Conservation (phyloP, 2,888 invertebrate species). For the Cerastis rubricosa region DNA sequence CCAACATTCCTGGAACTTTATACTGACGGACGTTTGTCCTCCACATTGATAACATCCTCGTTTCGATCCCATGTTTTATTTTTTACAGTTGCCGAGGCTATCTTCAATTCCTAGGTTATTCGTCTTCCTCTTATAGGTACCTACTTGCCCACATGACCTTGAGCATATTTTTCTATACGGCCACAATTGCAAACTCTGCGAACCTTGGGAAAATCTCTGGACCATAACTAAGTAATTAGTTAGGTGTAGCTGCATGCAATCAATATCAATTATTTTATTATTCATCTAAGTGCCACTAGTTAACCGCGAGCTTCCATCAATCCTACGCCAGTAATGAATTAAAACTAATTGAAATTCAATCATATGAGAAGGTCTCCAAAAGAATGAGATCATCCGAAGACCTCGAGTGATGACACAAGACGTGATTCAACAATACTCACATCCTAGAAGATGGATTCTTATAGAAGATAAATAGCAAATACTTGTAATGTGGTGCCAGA, state of each 20-base stretch:
- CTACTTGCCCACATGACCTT: neutral
- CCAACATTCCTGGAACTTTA: slow-evolving; percentile 75
- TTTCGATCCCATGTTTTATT: slow-evolving; percentile 58
- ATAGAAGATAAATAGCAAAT: slow-evolving; percentile 59
- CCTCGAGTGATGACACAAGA: slow-evolving; percentile 83
- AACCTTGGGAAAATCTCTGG: slow-evolving; percentile 59
- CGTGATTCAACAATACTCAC: slow-evolving; percentile 79
- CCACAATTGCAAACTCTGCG: slow-evolving; percentile 33
- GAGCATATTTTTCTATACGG: neutral
- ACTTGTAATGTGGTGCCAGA: slow-evolving; percentile 36
- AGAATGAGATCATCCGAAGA: slow-evolving; percentile 84
- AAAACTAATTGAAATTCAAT: slow-evolving; percentile 72
- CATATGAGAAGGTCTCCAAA: slow-evolving; percentile 77
- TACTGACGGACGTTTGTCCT: slow-evolving; percentile 69
- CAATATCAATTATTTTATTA: slow-evolving; percentile 63
- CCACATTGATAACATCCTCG: slow-evolving; percentile 73
- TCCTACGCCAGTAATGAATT: slow-evolving; percentile 51
- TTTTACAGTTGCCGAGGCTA: slow-evolving; percentile 47
- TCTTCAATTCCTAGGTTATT: slow-evolving; percentile 1
- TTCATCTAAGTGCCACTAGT: slow-evolving; percentile 56
- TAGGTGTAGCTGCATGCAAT: slow-evolving; percentile 58
- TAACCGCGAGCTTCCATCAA: slow-evolving; percentile 45
- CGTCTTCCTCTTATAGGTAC: neutral
- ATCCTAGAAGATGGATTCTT: slow-evolving; percentile 64
- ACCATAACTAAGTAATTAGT: slow-evolving; percentile 58